Evolutionary conservation across 2,888 invertebrate species (phyloP).

Genomic region (Apotomis betuletana): DNA sequence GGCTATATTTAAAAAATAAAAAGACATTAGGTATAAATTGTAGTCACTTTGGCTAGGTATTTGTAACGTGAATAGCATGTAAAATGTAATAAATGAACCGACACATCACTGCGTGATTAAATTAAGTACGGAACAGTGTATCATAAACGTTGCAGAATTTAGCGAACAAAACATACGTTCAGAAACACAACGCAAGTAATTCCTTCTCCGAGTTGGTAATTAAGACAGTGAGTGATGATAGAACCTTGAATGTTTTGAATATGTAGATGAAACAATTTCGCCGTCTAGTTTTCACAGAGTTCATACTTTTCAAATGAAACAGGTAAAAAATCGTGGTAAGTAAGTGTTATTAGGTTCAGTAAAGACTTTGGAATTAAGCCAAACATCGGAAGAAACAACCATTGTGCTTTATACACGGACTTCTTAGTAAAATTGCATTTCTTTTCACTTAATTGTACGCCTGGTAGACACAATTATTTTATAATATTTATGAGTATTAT

Average conservation of each 20-base stretch:
- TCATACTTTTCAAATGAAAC: background rate
- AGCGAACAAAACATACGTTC: conserved; percentile 33
- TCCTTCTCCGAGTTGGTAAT: conserved; percentile 34
- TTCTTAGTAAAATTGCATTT: too few species aligned
- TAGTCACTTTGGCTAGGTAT: background rate
- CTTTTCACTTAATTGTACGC: too few species aligned
- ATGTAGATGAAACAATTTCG: conserved; percentile 6
- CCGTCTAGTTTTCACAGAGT: background rate
- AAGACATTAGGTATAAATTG: too few species aligned
- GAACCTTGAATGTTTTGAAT: conserved; percentile 18
- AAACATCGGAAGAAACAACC: too few species aligned
- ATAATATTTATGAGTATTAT: too few species aligned
- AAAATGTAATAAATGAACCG: conserved; percentile 22
- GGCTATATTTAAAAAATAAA: too few species aligned
- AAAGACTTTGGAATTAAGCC: too few species aligned
- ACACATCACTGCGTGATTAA: conserved; percentile 34
- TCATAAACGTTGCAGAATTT: conserved; percentile 34
- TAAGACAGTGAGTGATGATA: conserved; percentile 40
- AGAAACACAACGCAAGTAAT: conserved; percentile 37
- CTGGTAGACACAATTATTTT: too few species aligned
- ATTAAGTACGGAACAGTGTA: conserved; percentile 34
- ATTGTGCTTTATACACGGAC: too few species aligned
- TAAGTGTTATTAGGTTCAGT: too few species aligned
- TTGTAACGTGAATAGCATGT: conserved; percentile 2
- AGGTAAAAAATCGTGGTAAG: too few species aligned